Percentiles rank a stretch among this genome's conserved stretches.
These are phyloP conservation scores for Chaunax sp. DNA, from an alignment of 2,797 vertebrate genomes.

Conservation along the genomic window DNA sequence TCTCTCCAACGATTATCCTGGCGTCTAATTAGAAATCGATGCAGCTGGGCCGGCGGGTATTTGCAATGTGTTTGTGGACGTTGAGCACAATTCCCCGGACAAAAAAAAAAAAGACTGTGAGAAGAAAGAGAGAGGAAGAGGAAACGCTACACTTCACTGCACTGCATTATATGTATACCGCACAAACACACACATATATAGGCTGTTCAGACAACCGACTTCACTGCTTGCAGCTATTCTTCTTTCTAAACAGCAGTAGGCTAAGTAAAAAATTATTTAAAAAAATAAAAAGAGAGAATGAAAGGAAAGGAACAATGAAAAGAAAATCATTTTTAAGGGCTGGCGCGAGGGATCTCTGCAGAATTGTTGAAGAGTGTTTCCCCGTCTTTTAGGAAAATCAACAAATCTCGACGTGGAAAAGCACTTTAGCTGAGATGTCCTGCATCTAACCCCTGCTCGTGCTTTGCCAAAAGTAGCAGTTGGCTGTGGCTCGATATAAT, in stretches of 20 bases:
- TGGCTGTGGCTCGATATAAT: not conserved
- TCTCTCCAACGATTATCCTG: slow-evolving; percentile 89
- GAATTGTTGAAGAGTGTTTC: slow-evolving; percentile 74
- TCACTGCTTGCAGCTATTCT: slow-evolving; percentile 81
- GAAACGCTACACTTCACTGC: slow-evolving; percentile 67
- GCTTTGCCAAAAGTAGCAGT: not conserved
- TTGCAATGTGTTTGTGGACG: slow-evolving; percentile 91
- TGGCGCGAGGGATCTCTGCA: slow-evolving; percentile 70
- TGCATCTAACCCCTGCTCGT: slow-evolving; percentile 45
- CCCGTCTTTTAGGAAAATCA: slow-evolving; percentile 78
- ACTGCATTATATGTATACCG: slow-evolving; percentile 40
- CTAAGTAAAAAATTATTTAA: slow-evolving; percentile 49
- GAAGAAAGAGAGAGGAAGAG: slow-evolving; percentile 76
- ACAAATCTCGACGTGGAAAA: slow-evolving; percentile 65
- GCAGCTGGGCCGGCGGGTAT: slow-evolving; percentile 86
- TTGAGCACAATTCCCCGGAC: slow-evolving; percentile 87
- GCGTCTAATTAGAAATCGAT: slow-evolving; percentile 93
- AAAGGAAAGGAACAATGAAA: slow-evolving; percentile 78
- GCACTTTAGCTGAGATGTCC: slow-evolving; percentile 68
- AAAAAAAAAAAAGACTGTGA: slow-evolving; percentile 73
- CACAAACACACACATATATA: slow-evolving; percentile 39
- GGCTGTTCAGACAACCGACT: slow-evolving; percentile 65
- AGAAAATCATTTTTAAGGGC: slow-evolving; percentile 76
- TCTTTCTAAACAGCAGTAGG: slow-evolving; percentile 76
- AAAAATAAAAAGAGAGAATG: slow-evolving; percentile 41